Base-by-base conservation (phyloP, 2,797 vertebrate species). In the Malacoctenus gilli region DNA sequence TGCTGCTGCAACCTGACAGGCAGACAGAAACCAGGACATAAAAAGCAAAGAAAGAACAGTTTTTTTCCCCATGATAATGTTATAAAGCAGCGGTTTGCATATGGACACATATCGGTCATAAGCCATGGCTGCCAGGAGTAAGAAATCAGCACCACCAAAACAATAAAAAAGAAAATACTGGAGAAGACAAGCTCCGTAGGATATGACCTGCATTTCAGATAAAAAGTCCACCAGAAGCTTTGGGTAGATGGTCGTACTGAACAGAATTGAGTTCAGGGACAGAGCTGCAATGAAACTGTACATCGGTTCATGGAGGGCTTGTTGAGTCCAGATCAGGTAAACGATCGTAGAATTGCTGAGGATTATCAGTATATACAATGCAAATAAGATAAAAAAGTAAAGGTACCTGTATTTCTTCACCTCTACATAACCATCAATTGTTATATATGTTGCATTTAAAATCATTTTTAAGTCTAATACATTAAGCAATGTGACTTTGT, bases 261-360 rank as follows among this genome's bases (percentile, higher is more conserved):
- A 72, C 3, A 73, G 30, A 21, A 76, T 3, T 13, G 79, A 59
- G 51, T 82, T 82, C 5, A 46, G 3, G 3, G 60, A 35, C 50
- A 82, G 19, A 59, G 75, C 72, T n/a, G 75, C 75, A 4, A 79
- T 70, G 13, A 79, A 79, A 34, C 76, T 22, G 50, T 79, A 82
- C 80, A 79, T 82, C 0, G 76, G 76, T 31, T 82, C 54, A 35
- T 79, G 76, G 13, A 83, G 66, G 42, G 21, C 55, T 38, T 25
- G 23, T 22, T 78, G 66, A 30, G 15, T 38, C 20, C 35, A 47
- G 5, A 74, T 69, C 0, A 80, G 25, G 3, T 3, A 57, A 1
- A 79, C 19, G 13, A 84, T 59, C 8, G 36, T 34, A 20, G 6
- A 25, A 18, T 81, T 81, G 47, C 25, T 37, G 38, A 37, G 72